These are phyloP conservation scores for Nephrotoma flavescens DNA, from an alignment of 2,888 invertebrate species.

Conservation along the genomic window DNA sequence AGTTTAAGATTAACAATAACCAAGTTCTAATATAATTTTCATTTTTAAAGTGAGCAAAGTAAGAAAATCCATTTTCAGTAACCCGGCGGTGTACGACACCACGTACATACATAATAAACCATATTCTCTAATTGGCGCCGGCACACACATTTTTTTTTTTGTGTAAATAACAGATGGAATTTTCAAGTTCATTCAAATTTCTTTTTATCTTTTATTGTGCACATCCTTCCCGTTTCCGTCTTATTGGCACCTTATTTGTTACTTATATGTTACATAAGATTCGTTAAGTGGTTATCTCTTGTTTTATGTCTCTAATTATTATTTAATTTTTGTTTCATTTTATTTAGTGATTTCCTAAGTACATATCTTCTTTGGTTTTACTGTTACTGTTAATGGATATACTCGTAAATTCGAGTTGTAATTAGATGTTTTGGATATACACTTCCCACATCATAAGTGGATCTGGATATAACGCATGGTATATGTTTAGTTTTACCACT, in stretches of 20 bases:
- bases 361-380: neutral
- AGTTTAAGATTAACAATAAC: too few species aligned
- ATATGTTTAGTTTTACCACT: neutral
- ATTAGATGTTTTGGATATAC: neutral
- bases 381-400: neutral
- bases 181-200: neutral
- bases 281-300: neutral
- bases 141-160: neutral
- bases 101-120: neutral
- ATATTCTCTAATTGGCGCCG: neutral
- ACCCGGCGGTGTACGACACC: neutral
- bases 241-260: neutral
- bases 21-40: too few species aligned
- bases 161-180: neutral
- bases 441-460: slow-evolving; percentile 2
- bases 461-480: neutral
- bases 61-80: neutral
- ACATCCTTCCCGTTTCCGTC: neutral
- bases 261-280: neutral
- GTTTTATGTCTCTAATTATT: neutral
- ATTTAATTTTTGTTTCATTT: neutral
- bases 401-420: neutral
- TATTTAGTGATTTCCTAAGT: neutral
- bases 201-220: neutral
- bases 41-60: too few species aligned